Base-by-base conservation (phyloP, 2,888 invertebrate genomes). In the Atrina japonica region DNA sequence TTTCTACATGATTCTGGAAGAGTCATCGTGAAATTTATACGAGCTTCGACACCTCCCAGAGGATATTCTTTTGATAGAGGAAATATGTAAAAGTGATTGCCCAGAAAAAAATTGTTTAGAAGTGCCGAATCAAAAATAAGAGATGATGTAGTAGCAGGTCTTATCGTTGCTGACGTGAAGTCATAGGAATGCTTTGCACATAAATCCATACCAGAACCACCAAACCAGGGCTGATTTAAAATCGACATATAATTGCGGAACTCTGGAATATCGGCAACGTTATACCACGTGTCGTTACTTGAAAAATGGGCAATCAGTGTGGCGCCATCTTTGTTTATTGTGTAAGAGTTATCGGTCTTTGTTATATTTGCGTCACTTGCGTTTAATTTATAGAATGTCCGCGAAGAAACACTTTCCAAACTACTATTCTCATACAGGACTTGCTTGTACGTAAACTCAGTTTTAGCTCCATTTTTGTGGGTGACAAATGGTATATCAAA, bases 11-110 rank as follows among this genome's bases (percentile, higher is more conserved):
- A 23, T 23, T 58, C 35, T 29, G 66, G 66, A 23, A 66, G 40
- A 18, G 66, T 29, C 66, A 66, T 66, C 14, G 66, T 66, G 52
- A 66, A 66, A 59, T 66, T 66, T 6, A 59, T 27, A n/a, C 41
- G 18, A 11, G 59, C 50, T 50, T 66, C 49, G 6, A 66, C 41
- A 16, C 49, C 52, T 3, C 66, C 66, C 41, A 59, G 59, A n/a
- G 41, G 16, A 41, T 66, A 27, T 1, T 27, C 18, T 21, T 5
- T 41, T 25, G 50, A 43, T 1, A 66, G 21, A 18, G 49, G 50
- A 43, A 27, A 27, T 3, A 50, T 35, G 7, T 41, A 7, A 27
- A 27, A 59, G 2, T 29, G 23, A 9, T 41, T 35, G n/a, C 1
- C 27, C 9, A 59, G 59, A 7, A 66, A 59, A 41, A 25, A 52